These are phyloP conservation scores for Lasaia peninsularis DNA, from an alignment of 1,140 invertebrate genomes.

Conservation along the genomic window DNA sequence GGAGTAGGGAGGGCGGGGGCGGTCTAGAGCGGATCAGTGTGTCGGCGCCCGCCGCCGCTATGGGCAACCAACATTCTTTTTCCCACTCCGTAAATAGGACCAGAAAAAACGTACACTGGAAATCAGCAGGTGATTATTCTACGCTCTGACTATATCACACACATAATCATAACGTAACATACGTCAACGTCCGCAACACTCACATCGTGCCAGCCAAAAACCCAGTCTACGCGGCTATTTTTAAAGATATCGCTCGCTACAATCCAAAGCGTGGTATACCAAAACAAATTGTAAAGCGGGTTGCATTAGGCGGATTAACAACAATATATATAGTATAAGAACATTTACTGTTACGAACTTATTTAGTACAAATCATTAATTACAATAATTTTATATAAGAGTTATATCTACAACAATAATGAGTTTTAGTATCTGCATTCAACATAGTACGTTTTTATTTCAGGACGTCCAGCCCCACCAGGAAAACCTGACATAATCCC, in stretches of 20 bases:
- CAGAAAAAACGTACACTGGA: constrained; percentile 84
- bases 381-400: not conserved
- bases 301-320: constrained; percentile 56
- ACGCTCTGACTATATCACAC: constrained; percentile 19
- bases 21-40: constrained; percentile 52
- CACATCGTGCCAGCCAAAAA: constrained; percentile 28
- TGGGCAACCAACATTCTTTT: constrained; percentile 73
- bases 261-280: constrained; percentile 68
- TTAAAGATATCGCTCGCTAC: constrained; percentile 66
- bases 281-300: constrained; percentile 69
- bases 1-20: constrained; percentile 33
- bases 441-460: constrained; percentile 36
- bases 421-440: not conserved
- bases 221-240: constrained; percentile 56
- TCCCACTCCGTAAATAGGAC: constrained; percentile 69
- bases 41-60: constrained; percentile 68
- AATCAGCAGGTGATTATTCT: constrained; percentile 80
- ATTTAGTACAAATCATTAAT: not conserved
- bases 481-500: constrained; percentile 87
- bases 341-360: not conserved
- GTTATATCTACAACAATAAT: not conserved
- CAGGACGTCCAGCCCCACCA: constrained; percentile 86
- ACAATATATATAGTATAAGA: constrained; percentile 29
- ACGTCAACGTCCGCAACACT: constrained; percentile 18
- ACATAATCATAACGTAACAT: constrained; percentile 15